Conservation (phyloP, 1,140 invertebrate genomes). For the Bombus pyrosoma region DNA sequence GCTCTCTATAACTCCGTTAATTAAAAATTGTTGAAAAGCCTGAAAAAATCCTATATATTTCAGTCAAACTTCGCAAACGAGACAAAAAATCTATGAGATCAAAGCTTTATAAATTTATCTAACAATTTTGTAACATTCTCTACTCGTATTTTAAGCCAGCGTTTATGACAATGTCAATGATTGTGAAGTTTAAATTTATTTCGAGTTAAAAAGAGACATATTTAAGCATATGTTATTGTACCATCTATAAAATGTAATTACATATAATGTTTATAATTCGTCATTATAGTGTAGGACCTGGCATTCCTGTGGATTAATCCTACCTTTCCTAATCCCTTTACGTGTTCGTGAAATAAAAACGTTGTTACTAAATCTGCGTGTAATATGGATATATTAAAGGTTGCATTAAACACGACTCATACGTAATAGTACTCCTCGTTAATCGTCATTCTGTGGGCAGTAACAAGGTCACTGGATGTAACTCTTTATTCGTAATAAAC, state of each 20-base stretch:
- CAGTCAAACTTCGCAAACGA: not conserved
- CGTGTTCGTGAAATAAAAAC: constrained; percentile 11
- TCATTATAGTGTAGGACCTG: not conserved
- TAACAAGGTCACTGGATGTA: constrained; percentile 71
- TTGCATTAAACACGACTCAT: constrained; percentile 55
- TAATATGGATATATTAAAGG: constrained; percentile 55
- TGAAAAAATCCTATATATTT: not conserved
- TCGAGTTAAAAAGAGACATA: not conserved
- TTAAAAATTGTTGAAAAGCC: not conserved
- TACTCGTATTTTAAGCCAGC: not conserved
- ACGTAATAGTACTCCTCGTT: constrained; percentile 62
- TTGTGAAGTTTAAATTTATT: not conserved
- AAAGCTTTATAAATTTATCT: not conserved
- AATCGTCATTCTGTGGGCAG: constrained; percentile 67
- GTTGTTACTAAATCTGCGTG: constrained; percentile 36
- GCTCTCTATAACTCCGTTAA: not conserved
- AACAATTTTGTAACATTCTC: not conserved
- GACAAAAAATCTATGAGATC: not conserved
- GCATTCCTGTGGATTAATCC: not conserved
- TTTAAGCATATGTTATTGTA: not conserved
- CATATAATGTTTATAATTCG: not conserved
- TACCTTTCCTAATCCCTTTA: not conserved
- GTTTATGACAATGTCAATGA: not conserved
- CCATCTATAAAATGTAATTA: not conserved
- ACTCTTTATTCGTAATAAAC: constrained; percentile 70